Base-by-base conservation (phyloP, 1,140 invertebrate genomes). In the Ceratina calcarata region DNA sequence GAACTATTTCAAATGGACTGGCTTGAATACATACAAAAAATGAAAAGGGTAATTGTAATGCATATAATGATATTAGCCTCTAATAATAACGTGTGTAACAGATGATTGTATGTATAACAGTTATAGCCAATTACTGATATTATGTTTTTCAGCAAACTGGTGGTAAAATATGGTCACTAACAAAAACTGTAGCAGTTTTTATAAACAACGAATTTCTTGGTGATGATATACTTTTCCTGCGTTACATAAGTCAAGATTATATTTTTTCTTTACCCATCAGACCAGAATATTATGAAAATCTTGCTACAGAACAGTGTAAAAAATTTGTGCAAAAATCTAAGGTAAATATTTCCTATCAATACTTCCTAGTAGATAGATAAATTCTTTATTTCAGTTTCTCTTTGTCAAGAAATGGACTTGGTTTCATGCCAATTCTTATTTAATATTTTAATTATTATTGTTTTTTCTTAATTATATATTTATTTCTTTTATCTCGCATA, bases 1-100 rank as follows among this genome's bases (percentile, higher is more conserved):
- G 83, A 65, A 74, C 81, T 83, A 83, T 80, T 85, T 66, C 80
- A 86, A 68, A 37, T 85, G 0, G 83, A 85, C 6, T 86, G 85
- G 85, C 4, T 76, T 7, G 83, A 86, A 13, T 78, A 85, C 15
- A 67, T 85, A 20, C 7, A 68, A 32, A 78, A 83, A 66, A 76
- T 71, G 62, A 82, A 76, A 67, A 65, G 58, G 75, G 85, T 86
- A 80, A 45, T 45, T 45, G 37, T 45, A 3, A 45, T 45, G 37
- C 37, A 45, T 45, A 45, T 45, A 45, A 45, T 45, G 37, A 45
- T 45, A 10, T 45, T 10, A 45, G 6, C 37, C 7, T 45, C 2
- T 45, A 45, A 45, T 45, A 45, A 10, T 45, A 45, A 45, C 37
- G 10, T 45, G 64, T 24, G 1, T n/a, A 27, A 2, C 18, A 3